These are phyloP conservation scores for Drosophila sordidula DNA, from an alignment of 2,888 invertebrate species.

Conservation along the genomic window DNA sequence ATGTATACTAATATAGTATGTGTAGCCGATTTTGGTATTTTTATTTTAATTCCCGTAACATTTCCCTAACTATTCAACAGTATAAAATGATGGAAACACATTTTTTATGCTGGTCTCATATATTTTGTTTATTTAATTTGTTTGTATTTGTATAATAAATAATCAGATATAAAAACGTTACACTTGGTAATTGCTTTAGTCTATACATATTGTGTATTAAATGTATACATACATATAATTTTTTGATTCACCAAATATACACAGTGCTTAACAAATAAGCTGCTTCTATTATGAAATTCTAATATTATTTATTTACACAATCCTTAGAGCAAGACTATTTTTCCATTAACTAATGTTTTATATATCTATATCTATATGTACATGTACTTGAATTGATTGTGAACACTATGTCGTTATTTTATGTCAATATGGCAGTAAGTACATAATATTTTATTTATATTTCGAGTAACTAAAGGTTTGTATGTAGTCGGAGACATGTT, in stretches of 20 bases:
- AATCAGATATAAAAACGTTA: constrained; percentile 33
- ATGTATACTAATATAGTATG: too few relatives aligned
- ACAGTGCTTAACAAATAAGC: constrained; percentile 31
- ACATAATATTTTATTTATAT: constrained; percentile 12
- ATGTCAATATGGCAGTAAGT: constrained; percentile 43
- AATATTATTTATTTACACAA: constrained; percentile 25
- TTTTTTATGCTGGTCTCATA: too few relatives aligned
- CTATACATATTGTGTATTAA: constrained; percentile 14
- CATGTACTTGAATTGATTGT: constrained; percentile 30
- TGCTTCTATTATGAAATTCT: constrained; percentile 7
- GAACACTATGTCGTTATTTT: constrained; percentile 14
- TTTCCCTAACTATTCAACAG: too few relatives aligned
- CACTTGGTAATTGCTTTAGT: constrained; percentile 26
- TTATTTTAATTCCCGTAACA: too few relatives aligned
- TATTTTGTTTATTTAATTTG: neutral
- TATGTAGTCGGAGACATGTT: neutral
- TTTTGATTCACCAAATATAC: constrained; percentile 11
- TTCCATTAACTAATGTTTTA: constrained; percentile 17
- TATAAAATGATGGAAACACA: too few relatives aligned
- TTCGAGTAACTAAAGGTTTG: neutral
- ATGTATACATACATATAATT: constrained; percentile 17
- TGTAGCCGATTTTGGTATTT: too few relatives aligned
- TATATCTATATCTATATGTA: constrained; percentile 28
- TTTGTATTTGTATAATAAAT: constrained; percentile 31
- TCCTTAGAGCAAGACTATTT: constrained; percentile 22